Base-by-base conservation (phyloP, 2,888 invertebrate species). In the Argyresthia goedartella region DNA sequence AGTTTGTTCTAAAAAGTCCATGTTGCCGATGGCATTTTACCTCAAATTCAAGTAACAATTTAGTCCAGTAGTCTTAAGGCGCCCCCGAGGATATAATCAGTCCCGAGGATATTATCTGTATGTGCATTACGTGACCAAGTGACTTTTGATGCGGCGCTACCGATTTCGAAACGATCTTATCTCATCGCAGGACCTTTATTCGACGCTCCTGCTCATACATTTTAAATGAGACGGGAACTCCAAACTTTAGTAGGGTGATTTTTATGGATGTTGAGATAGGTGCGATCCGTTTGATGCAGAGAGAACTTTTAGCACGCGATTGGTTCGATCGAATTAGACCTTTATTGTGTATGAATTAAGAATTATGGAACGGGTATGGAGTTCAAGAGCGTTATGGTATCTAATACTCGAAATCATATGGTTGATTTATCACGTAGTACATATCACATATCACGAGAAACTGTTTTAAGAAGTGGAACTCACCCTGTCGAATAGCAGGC, bases 401-500 rank as follows among this genome's bases (percentile, higher is more conserved):
- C n/a, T n/a, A n/a, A n/a, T n/a, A n/a, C n/a, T n/a, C n/a, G n/a
- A n/a, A n/a, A n/a, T n/a, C n/a, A n/a, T n/a, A n/a, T n/a, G n/a
- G n/a, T n/a, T n/a, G n/a, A n/a, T 25, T 25, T 46, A n/a, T 46
- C 46, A 46, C 46, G 25, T 25, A 15, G 25, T 8, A 43, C 43
- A 43, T 13, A 11, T n/a, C 43, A 13, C 43, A 13, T 10, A 13
- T 43, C 43, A 9, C 44, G 14, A 44, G 44, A 39, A 11, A 11
- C 9, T 8, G 6, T 44, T 44, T 44, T 44, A 14, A 14, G 13
- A 42, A 33, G 16, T 3, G 8, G 35, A 41, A 77, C 85, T 89
- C 76, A 95, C 95, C 89, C 92, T 92, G 78, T 95, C 95, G 71
- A 95, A 95, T 57, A 95, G 89, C 57, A 93, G 90, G 60, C 95